A percentile compares a stretch with the other conserved stretches of the same genome.
Conservation (phyloP, 2,113 vertebrate species). For the Bucco capensis region DNA sequence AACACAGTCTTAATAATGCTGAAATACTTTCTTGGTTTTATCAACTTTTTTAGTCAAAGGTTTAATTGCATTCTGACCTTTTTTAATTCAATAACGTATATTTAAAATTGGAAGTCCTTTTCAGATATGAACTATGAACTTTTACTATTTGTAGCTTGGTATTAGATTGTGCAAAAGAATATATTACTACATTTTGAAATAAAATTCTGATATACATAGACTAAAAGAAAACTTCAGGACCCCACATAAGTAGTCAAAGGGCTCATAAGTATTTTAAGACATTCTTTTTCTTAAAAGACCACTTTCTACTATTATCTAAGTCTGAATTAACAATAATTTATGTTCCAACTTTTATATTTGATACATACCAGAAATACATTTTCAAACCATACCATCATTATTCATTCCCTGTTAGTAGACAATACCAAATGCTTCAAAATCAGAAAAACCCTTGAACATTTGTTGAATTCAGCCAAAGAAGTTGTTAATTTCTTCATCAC, state of each 20-base stretch:
- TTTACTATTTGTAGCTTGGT: slow-evolving; percentile 10
- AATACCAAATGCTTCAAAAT: background rate
- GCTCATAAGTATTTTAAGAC: background rate
- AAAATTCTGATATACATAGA: background rate
- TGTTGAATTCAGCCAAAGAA: background rate
- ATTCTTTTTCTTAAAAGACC: background rate
- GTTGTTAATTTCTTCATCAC: background rate
- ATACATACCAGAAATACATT: background rate
- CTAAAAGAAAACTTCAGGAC: background rate
- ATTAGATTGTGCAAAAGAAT: slow-evolving; percentile 21
- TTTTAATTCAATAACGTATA: slow-evolving; percentile 14
- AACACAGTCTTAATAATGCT: slow-evolving; percentile 10
- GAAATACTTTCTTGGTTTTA: slow-evolving; percentile 17
- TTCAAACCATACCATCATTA: background rate
- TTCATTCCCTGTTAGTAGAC: background rate
- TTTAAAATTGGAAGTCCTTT: slow-evolving; percentile 35
- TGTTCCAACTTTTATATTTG: background rate
- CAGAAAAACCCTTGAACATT: background rate
- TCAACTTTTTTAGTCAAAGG: slow-evolving; percentile 5
- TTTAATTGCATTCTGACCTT: slow-evolving; percentile 61
- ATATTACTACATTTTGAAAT: slow-evolving; percentile 21
- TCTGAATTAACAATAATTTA: background rate
- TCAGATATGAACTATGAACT: background rate
- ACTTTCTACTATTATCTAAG: background rate
- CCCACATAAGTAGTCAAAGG: background rate